Evolutionary conservation across 2,888 invertebrate species (phyloP), one percentile per base, ranked within the genome.

Genomic region (Parnassius orleans): DNA sequence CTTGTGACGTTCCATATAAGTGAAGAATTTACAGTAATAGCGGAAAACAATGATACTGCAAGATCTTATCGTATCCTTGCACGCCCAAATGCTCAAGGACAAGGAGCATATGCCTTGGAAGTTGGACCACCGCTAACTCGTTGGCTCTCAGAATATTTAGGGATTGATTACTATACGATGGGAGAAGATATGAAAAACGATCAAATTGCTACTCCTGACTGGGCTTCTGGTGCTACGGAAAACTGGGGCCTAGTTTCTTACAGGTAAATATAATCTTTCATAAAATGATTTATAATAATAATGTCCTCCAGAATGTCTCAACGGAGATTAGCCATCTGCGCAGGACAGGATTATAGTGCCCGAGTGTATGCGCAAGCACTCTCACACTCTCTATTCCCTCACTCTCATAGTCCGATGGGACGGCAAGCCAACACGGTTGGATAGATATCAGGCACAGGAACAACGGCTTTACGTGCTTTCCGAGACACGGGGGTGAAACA

Each of bases 1-100:
- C 84, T 98, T 50, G 93, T 98, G 1, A 97, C 97, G 0, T 94
- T 98, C 76, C 91, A 91, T 59, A 85, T 91, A 12, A 90, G 90
- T 58, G 88, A 89, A 65, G 84, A 86, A 41, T 91, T 90, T 50
- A 73, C 66, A 1, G 83, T 83, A 0, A 85, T 91, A 14, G 90
- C 90, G 12, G 80, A 86, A 10, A 85, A 88, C 63, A 70, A 79
- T 2, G 72, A 87, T 55, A 2, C 47, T 0, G 65, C 51, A 0
- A 76, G 72, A 19, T 76, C 89, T 0, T 91, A 91, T 62, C 83
- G 90, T 10, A 86, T 91, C 53, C 73, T 90, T 1, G 90, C 87
- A 1, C 80, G 91, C 67, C 85, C 88, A 1, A 82, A 77, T 19
- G 86, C 90, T 5, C 64, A 47, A 19, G 84, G 79, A 1, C 91